Conservation (phyloP, 2,113 vertebrate species). For the Octodon degus region DNA sequence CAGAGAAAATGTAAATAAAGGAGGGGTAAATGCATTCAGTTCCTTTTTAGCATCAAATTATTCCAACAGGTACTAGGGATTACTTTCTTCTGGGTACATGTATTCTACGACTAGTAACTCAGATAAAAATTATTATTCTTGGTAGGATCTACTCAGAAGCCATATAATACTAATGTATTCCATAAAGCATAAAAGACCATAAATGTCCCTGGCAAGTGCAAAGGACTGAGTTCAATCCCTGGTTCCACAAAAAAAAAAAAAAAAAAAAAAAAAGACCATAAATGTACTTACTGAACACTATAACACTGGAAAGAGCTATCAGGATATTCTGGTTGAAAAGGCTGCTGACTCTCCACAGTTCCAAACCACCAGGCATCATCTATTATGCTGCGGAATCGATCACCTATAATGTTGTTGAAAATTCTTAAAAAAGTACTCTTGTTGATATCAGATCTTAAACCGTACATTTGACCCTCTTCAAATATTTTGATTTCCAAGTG, state of each 20-base stretch:
- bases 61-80: not conserved
- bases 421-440: constrained; percentile 45
- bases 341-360: constrained; percentile 96
- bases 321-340: constrained; percentile 96
- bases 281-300: constrained; percentile 92
- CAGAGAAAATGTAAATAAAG: constrained; percentile 27
- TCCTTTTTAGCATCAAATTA: constrained; percentile 25
- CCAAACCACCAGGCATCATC: constrained; percentile 99
- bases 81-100: not conserved
- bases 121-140: not conserved
- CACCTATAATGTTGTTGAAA: constrained; percentile 85
- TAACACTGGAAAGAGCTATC: constrained; percentile 99
- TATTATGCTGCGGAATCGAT: constrained; percentile 98
- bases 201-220: no score
- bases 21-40: not conserved
- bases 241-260: no score
- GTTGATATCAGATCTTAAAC: not conserved
- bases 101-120: not conserved
- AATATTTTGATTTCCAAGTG: constrained; percentile 47
- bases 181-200: constrained; percentile 29
- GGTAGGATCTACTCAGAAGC: not conserved
- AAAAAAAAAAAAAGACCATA: constrained; percentile 40
- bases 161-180: not conserved
- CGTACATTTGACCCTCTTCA: not conserved
- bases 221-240: no score